Evolutionary conservation across 2,797 vertebrate species (phyloP), one percentile per base, ranked within the genome.

Genomic region (Epinephelus awoara): DNA sequence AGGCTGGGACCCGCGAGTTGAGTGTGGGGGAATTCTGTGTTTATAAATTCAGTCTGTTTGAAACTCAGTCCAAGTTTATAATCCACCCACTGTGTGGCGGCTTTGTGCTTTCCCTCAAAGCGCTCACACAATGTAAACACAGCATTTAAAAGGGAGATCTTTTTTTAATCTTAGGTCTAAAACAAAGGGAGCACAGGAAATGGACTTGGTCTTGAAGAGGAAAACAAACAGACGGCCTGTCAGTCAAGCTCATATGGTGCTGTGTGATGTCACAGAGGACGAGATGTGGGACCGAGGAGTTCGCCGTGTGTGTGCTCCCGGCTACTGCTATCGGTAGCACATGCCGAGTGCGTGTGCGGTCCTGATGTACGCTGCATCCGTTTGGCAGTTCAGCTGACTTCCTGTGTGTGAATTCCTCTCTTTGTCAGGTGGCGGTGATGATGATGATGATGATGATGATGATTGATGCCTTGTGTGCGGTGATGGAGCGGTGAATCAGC

Each of bases 21-120:
- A 93, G 83, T 89, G 87, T 85, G 89, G 92, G 92, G 92, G 92
- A 91, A 91, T 93, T 93, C 90, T 91, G 59, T 93, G 92, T 95
- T 93, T 95, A 93, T 94, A 92, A 91, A 79, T 90, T 89, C 87
- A 87, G 86, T 93, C 89, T 89, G 92, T 95, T 95, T 95, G 94
- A 95, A 95, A 95, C 91, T 86, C 85, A 15, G 86, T 94, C 93
- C 94, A 94, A 94, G 93, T 95, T 93, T 94, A 91, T 93, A 93
- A 95, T 95, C 91, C 92, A 87, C 93, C 93, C 93, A 93, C 93
- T 92, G 93, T 93, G 91, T 92, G 93, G 93, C 75, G 83, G 93
- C 91, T 91, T 93, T 93, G 93, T 93, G 91, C 91, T 93, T 94
- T 93, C 89, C 90, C 90, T 93, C 91, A 93, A 91, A 94, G 89